phyloP scores from a whole-genome alignment of 1,140 invertebrate species.

The Drosophila parvula region DNA sequence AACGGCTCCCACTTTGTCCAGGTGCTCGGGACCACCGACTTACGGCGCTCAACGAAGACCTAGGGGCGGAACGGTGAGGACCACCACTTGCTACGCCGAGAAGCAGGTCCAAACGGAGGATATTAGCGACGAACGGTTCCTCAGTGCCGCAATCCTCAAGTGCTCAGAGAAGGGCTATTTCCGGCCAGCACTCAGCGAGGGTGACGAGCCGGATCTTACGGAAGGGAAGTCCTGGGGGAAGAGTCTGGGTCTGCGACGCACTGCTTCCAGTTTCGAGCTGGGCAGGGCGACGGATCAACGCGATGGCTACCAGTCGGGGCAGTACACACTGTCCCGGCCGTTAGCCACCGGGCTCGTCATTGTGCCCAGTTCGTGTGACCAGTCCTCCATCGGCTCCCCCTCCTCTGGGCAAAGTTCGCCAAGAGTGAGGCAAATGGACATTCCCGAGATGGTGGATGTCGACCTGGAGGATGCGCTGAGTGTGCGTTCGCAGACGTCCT shows the following conservation, averaged over 20 bases:
- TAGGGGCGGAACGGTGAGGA: not conserved
- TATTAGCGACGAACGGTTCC: slow-evolving; percentile 59
- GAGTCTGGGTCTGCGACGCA: slow-evolving; percentile 29
- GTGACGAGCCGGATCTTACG: slow-evolving; percentile 28
- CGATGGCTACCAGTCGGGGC: slow-evolving; percentile 33
- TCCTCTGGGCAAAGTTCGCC: not conserved
- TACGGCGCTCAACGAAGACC: not conserved
- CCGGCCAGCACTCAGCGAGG: slow-evolving; percentile 42
- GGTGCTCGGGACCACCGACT: slow-evolving; percentile 1
- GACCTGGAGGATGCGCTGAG: slow-evolving; percentile 38
- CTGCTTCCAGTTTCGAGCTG: slow-evolving; percentile 60
- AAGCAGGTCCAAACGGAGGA: slow-evolving; percentile 70
- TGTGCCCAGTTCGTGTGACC: slow-evolving; percentile 10
- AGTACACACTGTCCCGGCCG: slow-evolving; percentile 32
- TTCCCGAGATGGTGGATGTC: slow-evolving; percentile 62
- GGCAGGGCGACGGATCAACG: slow-evolving; percentile 50
- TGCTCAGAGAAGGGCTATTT: slow-evolving; percentile 23
- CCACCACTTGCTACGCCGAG: slow-evolving; percentile 27
- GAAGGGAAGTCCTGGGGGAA: not conserved
- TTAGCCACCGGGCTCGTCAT: slow-evolving; percentile 16
- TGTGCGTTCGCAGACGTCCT: slow-evolving; percentile 8
- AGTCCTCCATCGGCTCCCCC: not conserved
- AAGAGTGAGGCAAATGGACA: slow-evolving; percentile 43
- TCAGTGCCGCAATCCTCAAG: slow-evolving; percentile 59
- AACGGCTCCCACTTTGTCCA: slow-evolving; percentile 35